These are phyloP conservation scores for Thermophis baileyi DNA, from an alignment of 2,113 vertebrate species.

Conservation along the genomic window DNA sequence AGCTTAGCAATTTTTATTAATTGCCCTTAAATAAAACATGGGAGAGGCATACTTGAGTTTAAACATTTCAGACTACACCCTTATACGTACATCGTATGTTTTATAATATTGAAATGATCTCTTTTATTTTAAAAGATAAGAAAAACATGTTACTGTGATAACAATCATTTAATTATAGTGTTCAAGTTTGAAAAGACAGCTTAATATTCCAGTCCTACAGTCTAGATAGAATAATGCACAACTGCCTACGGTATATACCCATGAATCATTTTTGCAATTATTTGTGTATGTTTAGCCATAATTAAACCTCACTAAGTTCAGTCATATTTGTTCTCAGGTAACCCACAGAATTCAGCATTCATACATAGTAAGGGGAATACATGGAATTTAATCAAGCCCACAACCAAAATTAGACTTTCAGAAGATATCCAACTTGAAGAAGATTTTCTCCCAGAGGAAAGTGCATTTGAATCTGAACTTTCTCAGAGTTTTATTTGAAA, in stretches of 20 bases:
- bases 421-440: not conserved
- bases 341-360: not conserved
- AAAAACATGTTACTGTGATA: not conserved
- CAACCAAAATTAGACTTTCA: not conserved
- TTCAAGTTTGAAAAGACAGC: not conserved
- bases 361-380: not conserved
- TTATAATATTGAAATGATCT: not conserved
- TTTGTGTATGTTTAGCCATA: not conserved
- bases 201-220: not conserved
- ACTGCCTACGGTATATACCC: not conserved
- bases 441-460: not conserved
- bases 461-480: not conserved
- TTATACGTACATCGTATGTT: not conserved
- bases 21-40: constrained; percentile 38
- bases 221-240: not conserved
- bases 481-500: not conserved
- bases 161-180: not conserved
- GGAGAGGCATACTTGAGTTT: constrained; percentile 33
- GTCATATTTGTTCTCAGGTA: not conserved
- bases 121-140: not conserved
- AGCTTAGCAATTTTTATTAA: constrained; percentile 67
- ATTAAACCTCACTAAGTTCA: not conserved
- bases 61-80: constrained; percentile 55
- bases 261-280: not conserved
- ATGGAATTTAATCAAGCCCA: not conserved